These are phyloP conservation scores for Brachypterus glaber DNA, from an alignment of 2,888 invertebrate genomes.

Conservation along the genomic window DNA sequence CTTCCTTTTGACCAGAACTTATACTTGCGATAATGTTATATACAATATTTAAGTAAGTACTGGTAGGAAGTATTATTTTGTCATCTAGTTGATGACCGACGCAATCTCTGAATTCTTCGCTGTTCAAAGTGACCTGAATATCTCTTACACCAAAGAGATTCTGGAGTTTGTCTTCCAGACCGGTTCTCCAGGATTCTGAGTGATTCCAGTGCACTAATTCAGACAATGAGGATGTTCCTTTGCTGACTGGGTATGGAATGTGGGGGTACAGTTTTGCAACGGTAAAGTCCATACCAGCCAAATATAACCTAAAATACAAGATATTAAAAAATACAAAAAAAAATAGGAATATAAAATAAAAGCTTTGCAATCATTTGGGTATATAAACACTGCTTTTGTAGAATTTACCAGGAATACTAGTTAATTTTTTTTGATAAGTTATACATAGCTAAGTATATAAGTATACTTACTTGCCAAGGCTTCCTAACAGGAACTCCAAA, in stretches of 20 bases:
- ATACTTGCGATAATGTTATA: conserved; percentile 28
- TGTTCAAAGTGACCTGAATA: conserved; percentile 42
- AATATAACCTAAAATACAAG: conserved; percentile 55
- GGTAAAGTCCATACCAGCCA: conserved; percentile 68
- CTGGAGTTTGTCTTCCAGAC: conserved; percentile 33
- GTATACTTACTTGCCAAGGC: conserved; percentile 54
- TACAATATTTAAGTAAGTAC: conserved; percentile 31
- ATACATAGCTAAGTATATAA: no score
- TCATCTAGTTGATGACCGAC: conserved; percentile 35
- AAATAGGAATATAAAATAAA: no score
- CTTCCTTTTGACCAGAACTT: conserved; percentile 27
- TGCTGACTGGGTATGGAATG: conserved; percentile 73
- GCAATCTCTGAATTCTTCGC: conserved; percentile 38
- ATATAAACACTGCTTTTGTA: not conserved
- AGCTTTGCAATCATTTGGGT: no score
- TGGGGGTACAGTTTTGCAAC: conserved; percentile 68
- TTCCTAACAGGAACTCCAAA: conserved; percentile 49
- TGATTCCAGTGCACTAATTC: conserved; percentile 86
- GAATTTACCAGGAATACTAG: not conserved
- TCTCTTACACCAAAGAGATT: conserved; percentile 33
- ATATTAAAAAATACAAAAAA: not conserved
- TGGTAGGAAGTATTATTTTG: conserved; percentile 32
- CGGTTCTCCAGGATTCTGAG: conserved; percentile 60
- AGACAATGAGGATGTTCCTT: conserved; percentile 76
- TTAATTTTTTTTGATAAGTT: not conserved